Evolutionary conservation across 2,797 vertebrate species (phyloP), one percentile per base, ranked within the genome.

Genomic region (Limnodromus scolopaceus): DNA sequence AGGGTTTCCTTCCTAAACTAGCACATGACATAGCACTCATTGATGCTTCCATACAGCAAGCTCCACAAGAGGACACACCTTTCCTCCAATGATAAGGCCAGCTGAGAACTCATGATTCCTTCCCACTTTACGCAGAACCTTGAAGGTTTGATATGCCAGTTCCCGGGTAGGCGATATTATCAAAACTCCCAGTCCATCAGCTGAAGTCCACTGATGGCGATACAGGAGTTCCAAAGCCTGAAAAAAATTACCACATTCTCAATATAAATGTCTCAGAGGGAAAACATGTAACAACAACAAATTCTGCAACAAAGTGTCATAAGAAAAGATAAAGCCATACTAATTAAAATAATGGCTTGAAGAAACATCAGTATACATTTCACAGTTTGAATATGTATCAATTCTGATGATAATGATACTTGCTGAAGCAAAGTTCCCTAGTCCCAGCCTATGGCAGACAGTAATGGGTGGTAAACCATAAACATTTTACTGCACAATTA

Each of bases 31-130:
- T 1, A 87, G 63, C 41, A n/a, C 45, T 71, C 39, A 36, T 53
- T n/a, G 19, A 45, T 32, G 53, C 16, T 71, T 58, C 57, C 39
- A 54, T 18, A 43, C 13, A 34, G 60, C 39, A 83, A 63, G 24
- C 14, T 66, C 55, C 11, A 63, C 32, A 64, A 85, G 27, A 82
- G 15, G 30, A 85, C 97, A 49, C 55, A 99, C 99, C 98, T 99
- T 99, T 34, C 99, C 99, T 39, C 99, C 99, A 91, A 99, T 99
- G 89, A 99, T 94, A 63, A 99, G 99, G 24, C 99, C 99, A 19
- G 99, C 99, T 13, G 99, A 99, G 96, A 99, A 99, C 24, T 99
- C 99, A 30, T 99, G 99, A 92, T 99, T 99, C 97, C 98, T 99
- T 22, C 99, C 99, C 55, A 99, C 98, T 97, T 99, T 99, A 61